Base-by-base conservation (phyloP, 1,140 invertebrate species). In the Dendroctonus ponderosae region DNA sequence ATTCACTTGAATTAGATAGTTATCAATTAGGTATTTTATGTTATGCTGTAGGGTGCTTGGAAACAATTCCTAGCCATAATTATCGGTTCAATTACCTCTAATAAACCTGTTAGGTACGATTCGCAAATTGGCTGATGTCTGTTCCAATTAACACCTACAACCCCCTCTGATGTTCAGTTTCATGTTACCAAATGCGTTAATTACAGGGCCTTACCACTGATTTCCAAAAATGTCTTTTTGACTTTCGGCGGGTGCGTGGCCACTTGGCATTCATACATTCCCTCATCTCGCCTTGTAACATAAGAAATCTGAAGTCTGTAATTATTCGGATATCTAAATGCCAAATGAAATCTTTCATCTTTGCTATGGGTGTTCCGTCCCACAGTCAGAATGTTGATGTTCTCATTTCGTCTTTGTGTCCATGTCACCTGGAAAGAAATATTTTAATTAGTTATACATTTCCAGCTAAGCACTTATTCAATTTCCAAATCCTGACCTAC, bases 261-360 rank as follows among this genome's bases (percentile, higher is more conserved):
- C 71, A 93, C 89, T 85, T 93, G 91, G 79, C 91, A 93, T 82
- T 92, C 89, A 78, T 93, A 93, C 8, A 89, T 80, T 11, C 90
- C 91, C 37, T 87, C 89, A 72, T 93, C 91, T 49, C 85, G 82
- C 59, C 85, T 82, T 50, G 85, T 87, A 37, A 90, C 88, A 70
- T 88, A 91, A 70, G 86, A 85, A 61, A 93, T 91, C 77, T 89
- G 85, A 43, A 93, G 79, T 66, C 89, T 86, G 88, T 90, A 93
- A 79, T 93, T 92, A 78, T 91, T 91, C 8, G 91, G 89, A 77
- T 94, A 91, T 70, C 90, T 85, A 78, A 88, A 89, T 66, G 86
- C 87, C 62, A 91, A 84, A n/a, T 85, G 86, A 68, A 89, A 88
- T 65, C 89, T 83, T 60, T 85, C 83, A 76, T 91, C 89, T 9